phyloP scores from a whole-genome alignment of 2,113 vertebrate species.

The Prietella phreatophila region DNA sequence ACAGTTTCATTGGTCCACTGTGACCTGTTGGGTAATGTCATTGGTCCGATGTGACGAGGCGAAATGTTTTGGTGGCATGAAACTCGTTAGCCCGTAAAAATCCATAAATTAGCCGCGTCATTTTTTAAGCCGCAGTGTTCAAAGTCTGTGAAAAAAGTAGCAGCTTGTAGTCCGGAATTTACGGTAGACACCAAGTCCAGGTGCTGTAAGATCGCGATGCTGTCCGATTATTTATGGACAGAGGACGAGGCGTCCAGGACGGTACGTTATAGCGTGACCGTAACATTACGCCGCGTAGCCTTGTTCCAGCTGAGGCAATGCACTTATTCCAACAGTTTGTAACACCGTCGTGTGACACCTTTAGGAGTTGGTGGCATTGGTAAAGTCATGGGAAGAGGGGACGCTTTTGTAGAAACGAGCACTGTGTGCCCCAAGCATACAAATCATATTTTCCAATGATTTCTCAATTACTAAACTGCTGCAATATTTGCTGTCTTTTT shows the following conservation, averaged over 20 bases:
- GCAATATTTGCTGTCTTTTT: conserved; percentile 52
- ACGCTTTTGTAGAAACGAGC: no score
- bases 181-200: not conserved
- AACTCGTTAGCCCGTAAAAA: no score
- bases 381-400: not conserved
- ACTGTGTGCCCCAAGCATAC: not conserved
- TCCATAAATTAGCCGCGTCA: no score
- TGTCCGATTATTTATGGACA: not conserved
- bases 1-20: no score
- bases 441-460: conserved; percentile 38
- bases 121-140: no score
- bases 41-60: no score
- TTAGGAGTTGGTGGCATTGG: not conserved
- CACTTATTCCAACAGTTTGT: not conserved
- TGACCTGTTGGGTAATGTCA: no score
- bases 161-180: no score
- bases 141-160: no score
- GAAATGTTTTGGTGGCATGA: no score
- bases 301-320: not conserved
- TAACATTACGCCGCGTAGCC: not conserved
- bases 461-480: conserved; percentile 52
- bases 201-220: not conserved
- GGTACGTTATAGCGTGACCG: not conserved
- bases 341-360: not conserved
- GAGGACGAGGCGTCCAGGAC: no score